These are phyloP conservation scores for Pseudonaja textilis DNA, from an alignment of 2,113 vertebrate genomes.

Conservation along the genomic window DNA sequence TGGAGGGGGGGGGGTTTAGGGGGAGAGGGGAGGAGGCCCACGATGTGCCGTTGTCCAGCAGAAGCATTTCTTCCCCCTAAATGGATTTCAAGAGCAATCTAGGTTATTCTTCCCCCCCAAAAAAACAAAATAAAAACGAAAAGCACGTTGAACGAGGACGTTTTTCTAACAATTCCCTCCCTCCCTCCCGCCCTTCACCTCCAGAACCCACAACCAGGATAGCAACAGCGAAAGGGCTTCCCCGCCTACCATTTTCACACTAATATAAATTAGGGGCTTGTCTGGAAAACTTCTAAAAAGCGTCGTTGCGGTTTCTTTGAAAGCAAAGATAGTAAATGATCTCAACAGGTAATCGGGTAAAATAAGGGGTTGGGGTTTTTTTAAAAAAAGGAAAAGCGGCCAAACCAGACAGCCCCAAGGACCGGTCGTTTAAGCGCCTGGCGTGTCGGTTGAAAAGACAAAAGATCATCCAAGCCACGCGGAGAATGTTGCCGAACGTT, in stretches of 20 bases:
- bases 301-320: slow-evolving; percentile 45
- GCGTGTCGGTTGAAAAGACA: slow-evolving; percentile 43
- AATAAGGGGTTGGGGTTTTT: slow-evolving; percentile 31
- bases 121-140: neutral
- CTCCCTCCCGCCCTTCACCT: slow-evolving; percentile 45
- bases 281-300: slow-evolving; percentile 50
- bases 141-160: slow-evolving; percentile 57
- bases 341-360: slow-evolving; percentile 62
- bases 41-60: slow-evolving; percentile 19
- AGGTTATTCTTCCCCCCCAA: slow-evolving; percentile 25
- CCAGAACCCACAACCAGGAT: slow-evolving; percentile 57
- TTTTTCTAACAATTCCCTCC: slow-evolving; percentile 63
- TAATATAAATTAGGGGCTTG: slow-evolving; percentile 56
- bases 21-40: slow-evolving; percentile 53
- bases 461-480: slow-evolving; percentile 57
- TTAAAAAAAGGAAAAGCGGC: slow-evolving; percentile 33
- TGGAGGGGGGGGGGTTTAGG: neutral
- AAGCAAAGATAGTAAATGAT: slow-evolving; percentile 64
- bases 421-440: slow-evolving; percentile 31
- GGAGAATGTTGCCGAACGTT: slow-evolving; percentile 56
- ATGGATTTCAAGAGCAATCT: slow-evolving; percentile 43
- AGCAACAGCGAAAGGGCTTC: slow-evolving; percentile 35
- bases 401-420: slow-evolving; percentile 54
- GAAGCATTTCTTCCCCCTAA: slow-evolving; percentile 23
- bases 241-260: slow-evolving; percentile 55